Percentiles rank a stretch among this genome's conserved stretches.
Conservation (phyloP, 2,888 invertebrate species). For the Ophion obscuratus region DNA sequence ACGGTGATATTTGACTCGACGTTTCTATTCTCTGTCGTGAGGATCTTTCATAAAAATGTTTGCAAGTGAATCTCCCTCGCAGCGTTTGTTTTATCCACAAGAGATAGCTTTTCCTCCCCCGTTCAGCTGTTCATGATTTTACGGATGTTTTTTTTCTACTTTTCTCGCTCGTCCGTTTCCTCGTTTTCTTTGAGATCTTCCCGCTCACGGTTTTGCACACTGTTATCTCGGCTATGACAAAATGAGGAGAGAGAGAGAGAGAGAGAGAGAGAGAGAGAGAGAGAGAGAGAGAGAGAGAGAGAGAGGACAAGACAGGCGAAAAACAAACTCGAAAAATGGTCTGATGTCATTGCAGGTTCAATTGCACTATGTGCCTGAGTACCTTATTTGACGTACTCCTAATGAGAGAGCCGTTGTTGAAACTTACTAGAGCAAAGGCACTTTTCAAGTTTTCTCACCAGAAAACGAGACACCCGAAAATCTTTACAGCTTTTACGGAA, state of each 20-base stretch:
- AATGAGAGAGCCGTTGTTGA: constrained; percentile 51
- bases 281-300: constrained; percentile 14
- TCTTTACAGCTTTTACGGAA: constrained; percentile 17
- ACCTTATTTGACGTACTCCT: constrained; percentile 47
- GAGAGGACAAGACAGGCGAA: background rate
- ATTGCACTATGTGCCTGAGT: constrained; percentile 24
- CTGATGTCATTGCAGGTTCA: constrained; percentile 31
- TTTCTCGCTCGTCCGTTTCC: background rate
- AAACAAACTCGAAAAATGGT: constrained; percentile 30
- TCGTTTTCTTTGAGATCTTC: background rate
- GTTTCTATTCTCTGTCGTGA: background rate
- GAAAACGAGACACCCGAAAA: constrained; percentile 35
- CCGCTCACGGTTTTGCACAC: background rate
- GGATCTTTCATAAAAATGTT: background rate
- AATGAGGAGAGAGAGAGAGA: background rate
- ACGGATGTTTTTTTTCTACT: background rate
- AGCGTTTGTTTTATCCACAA: background rate
- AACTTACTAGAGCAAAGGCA: constrained; percentile 55
- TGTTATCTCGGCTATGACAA: constrained; percentile 1
- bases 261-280: background rate
- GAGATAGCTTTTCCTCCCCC: background rate
- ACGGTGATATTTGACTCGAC: background rate
- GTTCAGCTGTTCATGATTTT: background rate
- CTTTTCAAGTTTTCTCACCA: constrained; percentile 55
- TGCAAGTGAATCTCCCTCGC: background rate